Percentiles rank a stretch among this genome's conserved stretches.
Evolutionary conservation across 2,113 vertebrate genomes (phyloP).

Genomic region (Phaethon lepturus): DNA sequence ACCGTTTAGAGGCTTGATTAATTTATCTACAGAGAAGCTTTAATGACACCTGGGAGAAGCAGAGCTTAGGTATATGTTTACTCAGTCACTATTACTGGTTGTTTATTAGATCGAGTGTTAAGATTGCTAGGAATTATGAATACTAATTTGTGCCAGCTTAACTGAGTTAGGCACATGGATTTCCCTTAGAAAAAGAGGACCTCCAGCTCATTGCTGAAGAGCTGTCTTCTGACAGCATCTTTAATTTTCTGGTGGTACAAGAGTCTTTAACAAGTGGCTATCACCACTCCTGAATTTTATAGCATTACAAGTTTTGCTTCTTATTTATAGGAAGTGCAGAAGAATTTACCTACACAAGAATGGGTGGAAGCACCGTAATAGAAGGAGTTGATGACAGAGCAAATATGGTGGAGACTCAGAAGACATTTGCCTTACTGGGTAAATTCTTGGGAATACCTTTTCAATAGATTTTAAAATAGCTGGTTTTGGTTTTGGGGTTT

Average conservation of each 20-base stretch:
- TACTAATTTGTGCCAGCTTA: not conserved
- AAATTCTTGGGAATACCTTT: not conserved
- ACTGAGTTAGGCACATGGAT: not conserved
- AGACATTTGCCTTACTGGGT: conserved; percentile 91
- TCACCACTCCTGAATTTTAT: not conserved
- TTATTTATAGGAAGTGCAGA: conserved; percentile 84
- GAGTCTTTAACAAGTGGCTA: not conserved
- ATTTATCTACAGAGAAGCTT: not conserved
- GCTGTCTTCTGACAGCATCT: not conserved
- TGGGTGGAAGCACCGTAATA: conserved; percentile 85
- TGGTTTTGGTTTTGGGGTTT: no score
- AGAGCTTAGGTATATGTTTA: not conserved
- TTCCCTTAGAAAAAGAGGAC: not conserved
- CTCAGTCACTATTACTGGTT: not conserved
- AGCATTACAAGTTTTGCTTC: not conserved
- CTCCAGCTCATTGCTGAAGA: not conserved
- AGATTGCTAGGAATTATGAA: not conserved
- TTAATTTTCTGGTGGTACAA: not conserved
- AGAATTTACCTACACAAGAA: conserved; percentile 88
- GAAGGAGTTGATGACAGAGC: conserved; percentile 88
- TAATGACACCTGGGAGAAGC: not conserved
- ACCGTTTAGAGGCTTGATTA: not conserved
- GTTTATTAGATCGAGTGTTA: not conserved
- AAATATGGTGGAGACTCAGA: conserved; percentile 89
- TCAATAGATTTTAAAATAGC: not conserved